Percentiles rank a stretch among this genome's conserved stretches.
Conservation (phyloP, 2,113 vertebrate species). For the Apteryx mantelli region DNA sequence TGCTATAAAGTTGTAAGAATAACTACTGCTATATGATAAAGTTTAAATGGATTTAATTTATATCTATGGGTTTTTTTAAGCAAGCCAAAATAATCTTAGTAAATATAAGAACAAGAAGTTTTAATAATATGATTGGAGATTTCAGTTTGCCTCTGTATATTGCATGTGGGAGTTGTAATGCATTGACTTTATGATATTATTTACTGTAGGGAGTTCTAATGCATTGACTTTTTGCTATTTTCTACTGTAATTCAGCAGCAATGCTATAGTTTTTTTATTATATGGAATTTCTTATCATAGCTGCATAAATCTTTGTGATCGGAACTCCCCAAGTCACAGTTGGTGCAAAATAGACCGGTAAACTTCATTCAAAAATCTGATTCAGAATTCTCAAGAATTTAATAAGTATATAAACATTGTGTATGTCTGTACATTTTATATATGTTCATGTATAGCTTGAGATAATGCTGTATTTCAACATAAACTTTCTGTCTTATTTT, state of each 20-base stretch:
- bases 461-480: background rate
- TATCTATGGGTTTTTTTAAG: background rate
- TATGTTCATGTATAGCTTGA: background rate
- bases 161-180: conserved; percentile 16
- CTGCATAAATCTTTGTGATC: background rate
- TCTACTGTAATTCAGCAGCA: conserved; percentile 20
- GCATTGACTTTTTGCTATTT: background rate
- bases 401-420: background rate
- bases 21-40: conserved; percentile 49
- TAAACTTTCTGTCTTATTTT: background rate
- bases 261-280: background rate
- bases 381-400: background rate
- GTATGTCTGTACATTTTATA: background rate
- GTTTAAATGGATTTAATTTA: conserved; percentile 42
- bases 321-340: background rate
- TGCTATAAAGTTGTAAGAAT: conserved; percentile 9
- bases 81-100: conserved; percentile 53
- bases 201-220: conserved; percentile 4
- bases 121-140: conserved; percentile 19
- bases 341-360: background rate
- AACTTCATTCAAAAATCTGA: background rate
- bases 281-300: background rate
- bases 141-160: background rate
- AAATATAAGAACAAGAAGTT: conserved; percentile 44
- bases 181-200: background rate